These are phyloP conservation scores for Elegia similella DNA, from an alignment of 2,888 invertebrate species.

Conservation along the genomic window DNA sequence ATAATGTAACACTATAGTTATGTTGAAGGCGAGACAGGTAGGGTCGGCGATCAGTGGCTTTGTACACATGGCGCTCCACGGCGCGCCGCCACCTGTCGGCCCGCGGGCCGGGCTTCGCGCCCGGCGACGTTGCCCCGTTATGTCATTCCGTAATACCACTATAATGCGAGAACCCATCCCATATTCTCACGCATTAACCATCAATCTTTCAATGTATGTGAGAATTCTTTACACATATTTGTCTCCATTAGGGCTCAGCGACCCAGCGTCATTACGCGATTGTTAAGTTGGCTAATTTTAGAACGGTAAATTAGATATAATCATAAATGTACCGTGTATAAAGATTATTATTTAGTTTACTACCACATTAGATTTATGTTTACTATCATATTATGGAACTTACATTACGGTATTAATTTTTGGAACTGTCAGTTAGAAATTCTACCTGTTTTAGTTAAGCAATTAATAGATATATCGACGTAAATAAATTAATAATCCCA, in stretches of 20 bases:
- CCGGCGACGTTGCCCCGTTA: slow-evolving; percentile 58
- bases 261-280: slow-evolving; percentile 14
- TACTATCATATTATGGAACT: no score
- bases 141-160: slow-evolving; percentile 66
- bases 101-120: slow-evolving; percentile 25
- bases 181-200: slow-evolving; percentile 67
- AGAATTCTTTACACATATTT: slow-evolving; percentile 18
- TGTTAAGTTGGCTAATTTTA: slow-evolving; percentile 2
- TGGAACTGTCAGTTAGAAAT: no score
- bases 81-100: slow-evolving; percentile 12
- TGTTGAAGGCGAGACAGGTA: slow-evolving; percentile 24
- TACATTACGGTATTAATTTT: no score
- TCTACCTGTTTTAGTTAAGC: no score
- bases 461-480: no score
- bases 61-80: slow-evolving; percentile 27
- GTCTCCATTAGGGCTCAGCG: slow-evolving; percentile 14
- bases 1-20: slow-evolving; percentile 7
- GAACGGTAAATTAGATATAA: not conserved
- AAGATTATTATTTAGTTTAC: no score
- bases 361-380: no score
- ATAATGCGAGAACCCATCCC: slow-evolving; percentile 54
- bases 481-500: no score
- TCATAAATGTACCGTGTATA: no score
- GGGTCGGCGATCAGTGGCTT: slow-evolving; percentile 32
- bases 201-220: slow-evolving; percentile 48